Evolutionary conservation across 92 coral and sea anemone species (phyloP), one percentile per base, ranked within the genome.

Genomic region (Diadumene lineata): DNA sequence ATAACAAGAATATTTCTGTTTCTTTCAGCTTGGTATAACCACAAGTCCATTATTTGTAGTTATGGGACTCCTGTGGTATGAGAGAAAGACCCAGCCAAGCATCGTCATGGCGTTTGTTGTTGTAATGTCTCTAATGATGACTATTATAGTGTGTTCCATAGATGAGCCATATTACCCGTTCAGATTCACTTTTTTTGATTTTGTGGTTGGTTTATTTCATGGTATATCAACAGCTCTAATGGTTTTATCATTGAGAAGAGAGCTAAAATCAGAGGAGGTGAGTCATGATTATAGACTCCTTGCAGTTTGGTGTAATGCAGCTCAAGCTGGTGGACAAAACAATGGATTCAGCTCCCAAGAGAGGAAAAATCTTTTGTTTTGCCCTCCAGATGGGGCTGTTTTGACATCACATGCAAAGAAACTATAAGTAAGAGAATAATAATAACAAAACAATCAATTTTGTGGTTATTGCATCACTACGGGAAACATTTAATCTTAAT

Each of bases 61-160:
- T n/a, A 27, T 86, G 18, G 80, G 77, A 1, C 25, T 69, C 10
- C 50, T 67, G 81, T 23, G 73, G 74, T 70, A 50, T 32, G 32
- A 32, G 19, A 73, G 75, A 3, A 70, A 81, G 27, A 26, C 63
- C 55, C 65, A 60, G 67, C 69, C 78, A 21, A 81, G 79, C 56
- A 31, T 65, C 57, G 57, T 82, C 26, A 69, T 73, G 11, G 30
- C 66, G 33, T 44, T 78, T 64, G 70, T 86, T 25, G 16, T 53
- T 8, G 10, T 77, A 0, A 30, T 70, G 0, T 72, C 73, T 58
- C 57, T 80, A 0, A 50, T 86, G 4, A 50, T 86, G 25, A 51
- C 66, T 73, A 68, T 86, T 15, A 33, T 78, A 24, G 73, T 77
- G 77, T 81, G 84, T 29, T 32, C 84, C 4, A 60, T 60, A 58